phyloP scores from a whole-genome alignment of 2,888 invertebrate genomes.

The Hesperia comma region DNA sequence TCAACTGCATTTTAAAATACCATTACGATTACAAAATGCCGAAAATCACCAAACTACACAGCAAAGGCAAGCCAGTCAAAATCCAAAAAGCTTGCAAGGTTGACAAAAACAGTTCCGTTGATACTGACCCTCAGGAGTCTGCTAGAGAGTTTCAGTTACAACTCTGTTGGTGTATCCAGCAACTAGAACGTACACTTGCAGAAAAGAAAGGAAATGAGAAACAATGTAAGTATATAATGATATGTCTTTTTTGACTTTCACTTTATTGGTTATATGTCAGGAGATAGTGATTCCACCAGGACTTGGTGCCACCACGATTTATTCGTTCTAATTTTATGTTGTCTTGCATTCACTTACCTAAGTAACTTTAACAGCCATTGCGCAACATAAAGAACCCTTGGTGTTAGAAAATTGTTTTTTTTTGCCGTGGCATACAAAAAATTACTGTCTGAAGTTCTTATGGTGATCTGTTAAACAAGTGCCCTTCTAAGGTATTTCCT shows the following conservation, averaged over 20 bases:
- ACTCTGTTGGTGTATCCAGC: conserved; percentile 91
- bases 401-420: too few relatives aligned
- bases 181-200: conserved; percentile 84
- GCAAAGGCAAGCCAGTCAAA: conserved; percentile 68
- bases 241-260: too few relatives aligned
- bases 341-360: background rate
- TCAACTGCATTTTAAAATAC: background rate
- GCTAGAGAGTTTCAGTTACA: conserved; percentile 89
- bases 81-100: conserved; percentile 69
- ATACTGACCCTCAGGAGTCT: conserved; percentile 74
- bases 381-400: background rate
- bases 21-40: conserved; percentile 57
- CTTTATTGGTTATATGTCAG: too few relatives aligned
- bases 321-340: background rate
- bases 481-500: too few relatives aligned
- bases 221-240: conserved; percentile 74
- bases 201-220: conserved; percentile 85
- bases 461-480: too few relatives aligned
- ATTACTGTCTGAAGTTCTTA: too few relatives aligned
- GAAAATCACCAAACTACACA: conserved; percentile 74
- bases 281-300: background rate
- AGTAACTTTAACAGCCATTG: background rate
- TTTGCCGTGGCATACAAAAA: too few relatives aligned
- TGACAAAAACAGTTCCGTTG: conserved; percentile 58
- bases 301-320: background rate